Evolutionary conservation across 2,797 vertebrate genomes (phyloP).

Genomic region (Pagetopsis macropterus): DNA sequence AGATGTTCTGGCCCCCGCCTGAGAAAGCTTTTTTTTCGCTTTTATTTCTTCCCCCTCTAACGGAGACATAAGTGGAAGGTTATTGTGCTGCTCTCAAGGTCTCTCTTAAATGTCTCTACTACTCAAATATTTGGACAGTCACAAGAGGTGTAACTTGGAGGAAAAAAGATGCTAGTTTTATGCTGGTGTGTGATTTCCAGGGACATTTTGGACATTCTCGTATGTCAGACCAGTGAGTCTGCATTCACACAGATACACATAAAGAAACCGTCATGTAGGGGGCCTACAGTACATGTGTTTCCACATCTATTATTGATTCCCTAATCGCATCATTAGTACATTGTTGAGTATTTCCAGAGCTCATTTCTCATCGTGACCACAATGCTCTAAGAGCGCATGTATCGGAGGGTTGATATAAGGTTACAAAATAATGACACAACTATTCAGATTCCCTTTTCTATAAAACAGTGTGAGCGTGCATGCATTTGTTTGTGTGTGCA

Average conservation of each 20-base stretch:
- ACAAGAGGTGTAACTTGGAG: conserved; percentile 73
- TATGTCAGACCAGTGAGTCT: background rate
- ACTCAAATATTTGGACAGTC: conserved; percentile 84
- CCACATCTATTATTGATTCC: conserved; percentile 36
- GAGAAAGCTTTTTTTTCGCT: conserved; percentile 39
- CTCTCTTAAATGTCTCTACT: conserved; percentile 78
- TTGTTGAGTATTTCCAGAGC: conserved; percentile 34
- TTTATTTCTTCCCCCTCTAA: conserved; percentile 64
- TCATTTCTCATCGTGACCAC: conserved; percentile 38
- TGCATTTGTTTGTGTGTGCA: conserved; percentile 16
- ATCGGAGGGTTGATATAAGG: conserved; percentile 46
- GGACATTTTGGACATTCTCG: conserved; percentile 11
- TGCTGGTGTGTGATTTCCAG: conserved; percentile 38
- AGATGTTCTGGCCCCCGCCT: conserved; percentile 73
- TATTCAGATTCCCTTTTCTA: conserved; percentile 30
- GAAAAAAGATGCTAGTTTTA: conserved; percentile 22
- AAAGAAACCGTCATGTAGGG: conserved; percentile 24
- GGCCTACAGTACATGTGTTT: conserved; percentile 1
- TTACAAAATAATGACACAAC: conserved; percentile 57
- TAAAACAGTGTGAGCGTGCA: conserved; percentile 14
- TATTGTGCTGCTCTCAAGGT: conserved; percentile 78
- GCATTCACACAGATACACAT: conserved; percentile 18
- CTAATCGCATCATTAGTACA: conserved; percentile 33
- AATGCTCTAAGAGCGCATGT: conserved; percentile 36
- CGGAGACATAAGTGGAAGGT: conserved; percentile 77